Evolutionary conservation across 1,140 invertebrate species (phyloP).

Genomic region (Stenopsyche tienmushanensis): DNA sequence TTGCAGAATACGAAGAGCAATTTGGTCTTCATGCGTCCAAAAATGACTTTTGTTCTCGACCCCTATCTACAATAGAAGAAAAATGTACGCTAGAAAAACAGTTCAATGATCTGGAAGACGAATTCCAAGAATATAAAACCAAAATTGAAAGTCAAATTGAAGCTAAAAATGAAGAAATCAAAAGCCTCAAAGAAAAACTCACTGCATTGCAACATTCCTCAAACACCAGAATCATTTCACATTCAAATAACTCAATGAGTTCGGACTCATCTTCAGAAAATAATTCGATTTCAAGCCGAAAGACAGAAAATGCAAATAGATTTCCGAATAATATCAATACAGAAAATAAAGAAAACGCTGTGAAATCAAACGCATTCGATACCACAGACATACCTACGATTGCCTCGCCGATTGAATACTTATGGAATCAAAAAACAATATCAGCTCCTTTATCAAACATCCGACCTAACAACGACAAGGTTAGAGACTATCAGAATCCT

Average conservation of each 20-base stretch:
- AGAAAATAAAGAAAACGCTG: neutral
- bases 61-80: slow-evolving; percentile 76
- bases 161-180: slow-evolving; percentile 59
- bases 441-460: slow-evolving; percentile 44
- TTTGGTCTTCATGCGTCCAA: slow-evolving; percentile 57
- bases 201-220: neutral
- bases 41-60: slow-evolving; percentile 44
- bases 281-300: neutral
- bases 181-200: slow-evolving; percentile 56
- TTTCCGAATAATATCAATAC: slow-evolving; percentile 2
- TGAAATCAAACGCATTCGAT: neutral
- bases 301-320: neutral
- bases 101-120: slow-evolving; percentile 70
- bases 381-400: slow-evolving; percentile 21
- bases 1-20: slow-evolving; percentile 78
- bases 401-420: slow-evolving; percentile 52
- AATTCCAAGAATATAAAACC: slow-evolving; percentile 61
- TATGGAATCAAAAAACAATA: slow-evolving; percentile 54
- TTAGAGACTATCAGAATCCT: slow-evolving; percentile 44
- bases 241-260: neutral
- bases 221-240: neutral
- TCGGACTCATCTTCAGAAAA: neutral
- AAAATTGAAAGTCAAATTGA: slow-evolving; percentile 52
- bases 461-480: slow-evolving; percentile 23
- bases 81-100: slow-evolving; percentile 70